Evolutionary conservation across 2,888 invertebrate genomes (phyloP).

Genomic region (Cantharis rustica): DNA sequence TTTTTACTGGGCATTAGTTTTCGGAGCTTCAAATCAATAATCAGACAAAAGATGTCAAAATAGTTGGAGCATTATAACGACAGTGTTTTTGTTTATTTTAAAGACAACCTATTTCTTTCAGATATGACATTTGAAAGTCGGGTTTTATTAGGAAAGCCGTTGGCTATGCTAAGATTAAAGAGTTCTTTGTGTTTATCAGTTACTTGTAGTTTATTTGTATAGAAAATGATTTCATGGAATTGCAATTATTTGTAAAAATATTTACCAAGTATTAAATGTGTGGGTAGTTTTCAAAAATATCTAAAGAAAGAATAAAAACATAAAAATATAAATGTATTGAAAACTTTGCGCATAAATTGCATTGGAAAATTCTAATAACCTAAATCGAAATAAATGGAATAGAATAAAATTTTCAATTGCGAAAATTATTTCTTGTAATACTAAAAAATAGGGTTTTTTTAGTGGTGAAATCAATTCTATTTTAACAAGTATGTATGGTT

Average conservation of each 20-base stretch:
- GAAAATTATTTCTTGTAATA: background rate
- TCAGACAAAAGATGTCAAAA: background rate
- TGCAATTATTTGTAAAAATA: background rate
- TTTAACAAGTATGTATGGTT: slow-evolving; percentile 3
- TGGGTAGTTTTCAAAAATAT: background rate
- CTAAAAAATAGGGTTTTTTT: background rate
- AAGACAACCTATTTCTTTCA: slow-evolving; percentile 1
- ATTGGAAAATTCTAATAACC: background rate
- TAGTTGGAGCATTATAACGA: background rate
- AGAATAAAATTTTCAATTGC: background rate
- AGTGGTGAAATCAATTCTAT: background rate
- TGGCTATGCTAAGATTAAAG: slow-evolving; percentile 3
- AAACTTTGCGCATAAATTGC: background rate
- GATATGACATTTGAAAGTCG: background rate
- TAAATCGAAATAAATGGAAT: background rate
- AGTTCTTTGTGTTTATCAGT: background rate
- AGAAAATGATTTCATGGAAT: background rate
- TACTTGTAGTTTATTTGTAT: background rate
- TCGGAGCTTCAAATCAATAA: background rate
- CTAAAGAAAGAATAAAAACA: background rate
- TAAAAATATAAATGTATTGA: background rate
- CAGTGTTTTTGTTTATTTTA: background rate
- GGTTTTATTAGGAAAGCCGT: background rate
- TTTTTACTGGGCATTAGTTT: background rate
- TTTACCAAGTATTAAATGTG: background rate